Percentiles rank a stretch among this genome's conserved stretches.
Conservation (phyloP, 2,888 invertebrate species). For the Himalopsyche tibetana region DNA sequence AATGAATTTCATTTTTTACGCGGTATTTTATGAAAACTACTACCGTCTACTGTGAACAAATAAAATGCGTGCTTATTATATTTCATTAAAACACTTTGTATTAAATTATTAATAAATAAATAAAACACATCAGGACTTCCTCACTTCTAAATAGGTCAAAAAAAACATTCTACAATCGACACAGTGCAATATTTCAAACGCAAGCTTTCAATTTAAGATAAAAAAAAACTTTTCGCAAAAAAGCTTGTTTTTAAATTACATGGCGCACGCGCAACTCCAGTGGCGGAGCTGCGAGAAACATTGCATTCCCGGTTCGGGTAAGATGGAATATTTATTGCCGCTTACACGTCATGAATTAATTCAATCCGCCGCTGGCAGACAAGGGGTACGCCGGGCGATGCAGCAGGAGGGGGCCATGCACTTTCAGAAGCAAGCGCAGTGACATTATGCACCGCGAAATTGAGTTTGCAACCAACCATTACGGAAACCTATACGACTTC, state of each 20-base stretch:
- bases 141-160: too few relatives aligned
- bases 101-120: too few relatives aligned
- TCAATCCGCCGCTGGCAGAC: slow-evolving; percentile 47
- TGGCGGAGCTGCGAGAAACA: not conserved
- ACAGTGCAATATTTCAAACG: not conserved
- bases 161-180: too few relatives aligned
- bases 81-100: too few relatives aligned
- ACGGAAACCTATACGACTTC: not conserved
- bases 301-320: slow-evolving; percentile 11
- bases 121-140: too few relatives aligned
- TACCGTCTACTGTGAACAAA: too few relatives aligned
- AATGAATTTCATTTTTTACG: too few relatives aligned
- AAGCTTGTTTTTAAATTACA: slow-evolving; percentile 4
- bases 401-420: slow-evolving; percentile 8
- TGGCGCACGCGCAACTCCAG: not conserved
- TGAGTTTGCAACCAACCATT: slow-evolving; percentile 48
- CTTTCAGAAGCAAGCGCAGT: slow-evolving; percentile 16
- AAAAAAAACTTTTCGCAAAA: not conserved
- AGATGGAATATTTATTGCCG: slow-evolving; percentile 58
- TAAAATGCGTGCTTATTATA: too few relatives aligned
- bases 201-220: not conserved
- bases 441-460: slow-evolving; percentile 57
- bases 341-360: slow-evolving; percentile 58
- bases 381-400: not conserved
- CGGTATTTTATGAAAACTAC: too few relatives aligned